Evolutionary conservation across 2,888 invertebrate species (phyloP), one percentile per base, ranked within the genome.

Genomic region (Brassicogethes aeneus): DNA sequence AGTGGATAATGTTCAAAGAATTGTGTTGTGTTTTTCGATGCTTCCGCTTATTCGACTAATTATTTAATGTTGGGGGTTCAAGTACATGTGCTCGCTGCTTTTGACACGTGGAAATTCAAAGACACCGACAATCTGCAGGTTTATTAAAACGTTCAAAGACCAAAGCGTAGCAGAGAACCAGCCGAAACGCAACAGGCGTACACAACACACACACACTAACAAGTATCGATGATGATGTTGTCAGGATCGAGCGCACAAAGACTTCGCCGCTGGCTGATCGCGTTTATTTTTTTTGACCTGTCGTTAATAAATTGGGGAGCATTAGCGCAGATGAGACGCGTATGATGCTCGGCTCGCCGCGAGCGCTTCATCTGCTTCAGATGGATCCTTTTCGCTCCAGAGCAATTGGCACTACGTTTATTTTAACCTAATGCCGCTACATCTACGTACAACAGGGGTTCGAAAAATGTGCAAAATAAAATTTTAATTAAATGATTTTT

Each of bases 221-320:
- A 57, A 56, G 56, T 30, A 73, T 73, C 73, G 73, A 72, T 53
- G 53, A 52, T 53, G 48, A 49, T 48, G 45, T 44, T 46, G 48
- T 48, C 45, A 36, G 16, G 29, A 17, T 33, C 12, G 33, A 13
- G 23, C 12, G 31, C 59, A 65, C 65, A 66, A 65, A 65, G 65
- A 64, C 63, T 61, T 12, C 42, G 61, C 64, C 59, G 41, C 40
- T 44, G 60, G 64, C 57, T 46, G 52, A 52, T 61, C n/a, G n/a
- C n/a, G n/a, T 62, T 60, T 54, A 62, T 59, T 64, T 64, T 66
- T 66, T 66, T 65, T 65, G 62, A 64, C 59, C 64, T 63, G 64
- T 63, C 65, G 61, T 64, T 66, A 64, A 64, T 65, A 64, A 63
- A 65, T 65, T 62, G 64, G 60, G 60, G 58, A 57, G 57, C 56